Conservation (phyloP, 1,140 invertebrate genomes). For the Notospermus geniculatus region DNA sequence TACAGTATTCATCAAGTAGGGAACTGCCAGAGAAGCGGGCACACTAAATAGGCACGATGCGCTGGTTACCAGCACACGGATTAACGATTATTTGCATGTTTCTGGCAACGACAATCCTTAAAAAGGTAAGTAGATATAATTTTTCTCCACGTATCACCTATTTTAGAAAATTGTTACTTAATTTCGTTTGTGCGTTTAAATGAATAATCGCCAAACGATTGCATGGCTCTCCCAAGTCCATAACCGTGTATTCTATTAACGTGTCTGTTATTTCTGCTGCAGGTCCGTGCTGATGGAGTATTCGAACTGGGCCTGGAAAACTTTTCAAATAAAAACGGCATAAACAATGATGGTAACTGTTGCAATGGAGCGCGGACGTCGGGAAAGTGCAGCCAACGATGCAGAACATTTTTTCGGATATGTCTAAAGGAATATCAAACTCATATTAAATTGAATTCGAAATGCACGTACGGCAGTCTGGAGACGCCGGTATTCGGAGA, state of each 20-base stretch:
- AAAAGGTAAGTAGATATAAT: constrained; percentile 27
- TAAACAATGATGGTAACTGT: constrained; percentile 81
- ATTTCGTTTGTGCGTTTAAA: constrained; percentile 3
- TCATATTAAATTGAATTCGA: constrained; percentile 74
- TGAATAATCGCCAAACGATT: background rate
- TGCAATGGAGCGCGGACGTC: constrained; percentile 68
- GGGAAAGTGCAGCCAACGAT: constrained; percentile 69
- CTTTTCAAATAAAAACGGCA: constrained; percentile 83
- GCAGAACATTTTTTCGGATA: constrained; percentile 85
- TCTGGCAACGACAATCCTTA: constrained; percentile 24
- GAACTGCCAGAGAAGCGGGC: constrained; percentile 20
- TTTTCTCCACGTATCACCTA: background rate
- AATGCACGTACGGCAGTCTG: constrained; percentile 86
- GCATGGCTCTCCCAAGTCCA: constrained; percentile 9
- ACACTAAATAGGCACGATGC: constrained; percentile 35
- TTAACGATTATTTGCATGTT: constrained; percentile 30
- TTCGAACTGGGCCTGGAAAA: constrained; percentile 88
- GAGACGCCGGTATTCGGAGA: constrained; percentile 82
- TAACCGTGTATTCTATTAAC: too few relatives aligned
- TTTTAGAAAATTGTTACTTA: constrained; percentile 7
- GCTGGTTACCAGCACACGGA: constrained; percentile 25
- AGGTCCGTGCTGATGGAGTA: constrained; percentile 75
- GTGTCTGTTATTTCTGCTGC: constrained; percentile 41
- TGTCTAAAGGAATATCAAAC: constrained; percentile 94
- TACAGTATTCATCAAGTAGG: background rate